These are phyloP conservation scores for Cynocephalus volans DNA, from an alignment of 2,113 vertebrate species.

Conservation along the genomic window DNA sequence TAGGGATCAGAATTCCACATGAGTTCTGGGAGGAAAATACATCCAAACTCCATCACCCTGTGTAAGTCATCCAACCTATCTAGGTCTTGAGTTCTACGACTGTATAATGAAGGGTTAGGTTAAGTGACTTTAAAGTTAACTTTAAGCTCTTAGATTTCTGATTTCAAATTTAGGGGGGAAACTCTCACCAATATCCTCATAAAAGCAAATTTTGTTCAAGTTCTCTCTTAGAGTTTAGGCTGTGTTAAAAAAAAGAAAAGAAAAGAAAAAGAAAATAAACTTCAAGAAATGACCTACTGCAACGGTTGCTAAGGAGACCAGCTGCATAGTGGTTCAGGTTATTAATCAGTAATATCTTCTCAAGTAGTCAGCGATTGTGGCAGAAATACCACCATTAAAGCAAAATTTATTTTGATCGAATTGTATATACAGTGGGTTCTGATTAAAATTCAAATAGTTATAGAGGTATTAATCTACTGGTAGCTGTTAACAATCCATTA, in stretches of 20 bases:
- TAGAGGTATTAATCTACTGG: background rate
- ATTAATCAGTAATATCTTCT: constrained; percentile 67
- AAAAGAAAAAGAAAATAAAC: background rate
- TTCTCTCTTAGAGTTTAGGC: constrained; percentile 36
- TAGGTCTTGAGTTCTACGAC: background rate
- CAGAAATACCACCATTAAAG: background rate
- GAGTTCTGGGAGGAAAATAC: too few relatives aligned
- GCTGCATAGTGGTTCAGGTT: background rate
- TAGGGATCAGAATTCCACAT: too few relatives aligned
- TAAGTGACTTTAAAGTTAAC: background rate
- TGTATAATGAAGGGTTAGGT: background rate
- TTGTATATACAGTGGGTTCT: background rate
- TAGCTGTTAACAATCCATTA: constrained; percentile 34
- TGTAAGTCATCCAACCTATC: background rate
- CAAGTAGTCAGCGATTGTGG: background rate
- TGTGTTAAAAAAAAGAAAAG: background rate
- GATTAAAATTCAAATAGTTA: constrained; percentile 46
- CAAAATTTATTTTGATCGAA: constrained; percentile 29
- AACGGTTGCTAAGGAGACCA: constrained; percentile 64
- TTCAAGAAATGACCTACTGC: background rate
- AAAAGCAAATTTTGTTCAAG: constrained; percentile 11
- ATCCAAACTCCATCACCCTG: too few relatives aligned
- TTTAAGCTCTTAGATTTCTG: background rate
- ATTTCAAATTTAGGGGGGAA: constrained; percentile 20
- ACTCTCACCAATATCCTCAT: background rate